Conservation (phyloP, 1,140 invertebrate species). For the Papilio polyxenes region DNA sequence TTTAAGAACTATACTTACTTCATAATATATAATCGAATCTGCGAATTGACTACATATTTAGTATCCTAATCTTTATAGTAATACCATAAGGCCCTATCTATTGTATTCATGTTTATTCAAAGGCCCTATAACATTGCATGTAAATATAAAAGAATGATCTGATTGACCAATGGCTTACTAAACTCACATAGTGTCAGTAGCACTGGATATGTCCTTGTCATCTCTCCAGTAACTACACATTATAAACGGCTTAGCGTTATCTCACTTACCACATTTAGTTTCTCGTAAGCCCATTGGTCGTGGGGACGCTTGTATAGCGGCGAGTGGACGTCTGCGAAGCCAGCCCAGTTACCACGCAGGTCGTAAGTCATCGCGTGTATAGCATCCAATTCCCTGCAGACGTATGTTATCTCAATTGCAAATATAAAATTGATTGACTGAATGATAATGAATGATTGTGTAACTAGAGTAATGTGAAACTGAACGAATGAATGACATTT, state of each 20-base stretch:
- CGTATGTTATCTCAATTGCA: not conserved
- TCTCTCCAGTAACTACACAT: not conserved
- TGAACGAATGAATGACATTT: too few relatives aligned
- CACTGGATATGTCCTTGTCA: not conserved
- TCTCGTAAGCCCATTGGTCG: conserved; percentile 93
- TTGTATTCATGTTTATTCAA: too few relatives aligned
- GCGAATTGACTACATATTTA: too few relatives aligned
- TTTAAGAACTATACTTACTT: too few relatives aligned
- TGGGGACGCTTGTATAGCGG: conserved; percentile 91
- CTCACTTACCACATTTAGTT: conserved; percentile 90
- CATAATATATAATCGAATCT: too few relatives aligned
- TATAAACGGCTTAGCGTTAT: conserved; percentile 14
- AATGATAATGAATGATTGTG: not conserved
- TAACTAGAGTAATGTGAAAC: not conserved
- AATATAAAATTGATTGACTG: not conserved
- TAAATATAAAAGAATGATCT: not conserved
- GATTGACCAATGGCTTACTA: not conserved
- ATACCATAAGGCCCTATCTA: too few relatives aligned
- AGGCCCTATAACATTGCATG: too few relatives aligned
- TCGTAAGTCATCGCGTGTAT: conserved; percentile 96
- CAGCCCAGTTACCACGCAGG: conserved; percentile 94
- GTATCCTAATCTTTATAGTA: too few relatives aligned
- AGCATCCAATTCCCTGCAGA: conserved; percentile 86
- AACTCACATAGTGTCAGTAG: not conserved
- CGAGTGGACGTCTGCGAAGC: conserved; percentile 93